phyloP scores from a whole-genome alignment of 1,140 invertebrate genomes.

The Cotesia typhae region DNA sequence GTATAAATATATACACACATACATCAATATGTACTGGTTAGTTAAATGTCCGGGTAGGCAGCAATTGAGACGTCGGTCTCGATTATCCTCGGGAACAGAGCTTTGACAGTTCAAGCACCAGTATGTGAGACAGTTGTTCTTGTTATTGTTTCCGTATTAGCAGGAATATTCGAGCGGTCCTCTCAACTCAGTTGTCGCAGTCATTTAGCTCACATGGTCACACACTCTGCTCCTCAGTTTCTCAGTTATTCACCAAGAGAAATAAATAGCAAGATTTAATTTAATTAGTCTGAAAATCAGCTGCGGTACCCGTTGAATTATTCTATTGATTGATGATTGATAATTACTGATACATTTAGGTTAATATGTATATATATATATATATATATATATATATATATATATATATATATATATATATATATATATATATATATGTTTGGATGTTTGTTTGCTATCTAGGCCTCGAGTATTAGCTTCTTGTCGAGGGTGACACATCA shows the following conservation, averaged over 20 bases:
- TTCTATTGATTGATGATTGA: slow-evolving; percentile 7
- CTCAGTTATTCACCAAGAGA: too few species aligned
- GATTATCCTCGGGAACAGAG: slow-evolving; percentile 32
- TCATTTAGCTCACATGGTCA: too few species aligned
- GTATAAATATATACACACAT: too few species aligned
- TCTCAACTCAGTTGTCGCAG: slow-evolving; percentile 15
- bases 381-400: too few species aligned
- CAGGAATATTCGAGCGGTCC: slow-evolving; percentile 1
- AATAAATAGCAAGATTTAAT: too few species aligned
- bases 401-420: too few species aligned
- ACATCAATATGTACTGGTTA: too few species aligned
- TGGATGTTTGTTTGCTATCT: slow-evolving; percentile 27
- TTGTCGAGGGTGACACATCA: slow-evolving; percentile 54
- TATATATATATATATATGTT: too few species aligned
- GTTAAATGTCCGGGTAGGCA: background rate
- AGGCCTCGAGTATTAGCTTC: slow-evolving; percentile 11
- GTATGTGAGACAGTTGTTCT: slow-evolving; percentile 10
- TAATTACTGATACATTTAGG: background rate
- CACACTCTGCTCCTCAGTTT: too few species aligned
- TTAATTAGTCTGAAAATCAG: too few species aligned
- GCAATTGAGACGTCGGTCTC: slow-evolving; percentile 36
- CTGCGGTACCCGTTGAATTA: too few species aligned
- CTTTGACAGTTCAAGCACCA: slow-evolving; percentile 27
- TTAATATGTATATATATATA: too few species aligned
- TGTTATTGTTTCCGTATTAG: background rate